Conservation (phyloP, 1,140 invertebrate species). For the Yoshiicerus persimilis region DNA sequence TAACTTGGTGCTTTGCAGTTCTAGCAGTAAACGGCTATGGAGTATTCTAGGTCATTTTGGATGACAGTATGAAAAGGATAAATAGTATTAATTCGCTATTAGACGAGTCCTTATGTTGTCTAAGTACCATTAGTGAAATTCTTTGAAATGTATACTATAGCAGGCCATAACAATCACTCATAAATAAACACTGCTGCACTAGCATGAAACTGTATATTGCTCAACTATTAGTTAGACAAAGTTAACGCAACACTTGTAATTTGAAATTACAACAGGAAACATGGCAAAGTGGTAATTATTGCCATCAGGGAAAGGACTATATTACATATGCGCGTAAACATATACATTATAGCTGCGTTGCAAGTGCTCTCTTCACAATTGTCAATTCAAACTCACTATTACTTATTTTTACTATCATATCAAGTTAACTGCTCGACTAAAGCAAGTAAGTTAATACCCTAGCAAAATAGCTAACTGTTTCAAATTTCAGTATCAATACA, state of each 20-base stretch:
- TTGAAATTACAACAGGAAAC: not conserved
- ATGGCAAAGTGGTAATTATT: slow-evolving; percentile 17
- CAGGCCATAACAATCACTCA: not conserved
- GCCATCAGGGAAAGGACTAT: not conserved
- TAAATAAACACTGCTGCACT: not conserved
- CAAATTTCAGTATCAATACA: not conserved
- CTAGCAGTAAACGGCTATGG: not conserved
- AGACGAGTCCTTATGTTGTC: not conserved
- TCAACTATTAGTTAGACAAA: not conserved
- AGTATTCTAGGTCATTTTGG: not conserved
- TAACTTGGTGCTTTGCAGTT: no score
- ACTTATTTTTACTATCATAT: not conserved
- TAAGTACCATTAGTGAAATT: not conserved
- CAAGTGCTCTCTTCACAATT: not conserved
- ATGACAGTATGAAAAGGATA: not conserved
- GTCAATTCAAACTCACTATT: not conserved
- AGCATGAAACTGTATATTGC: not conserved
- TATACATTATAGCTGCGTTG: not conserved
- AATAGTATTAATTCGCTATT: not conserved
- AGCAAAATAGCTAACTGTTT: not conserved
- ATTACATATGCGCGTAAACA: not conserved
- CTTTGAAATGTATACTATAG: not conserved
- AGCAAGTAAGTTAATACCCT: not conserved
- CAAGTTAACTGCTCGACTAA: not conserved
- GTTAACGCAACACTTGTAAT: not conserved